Percentiles rank a stretch among this genome's conserved stretches.
phyloP scores from a whole-genome alignment of 2,797 vertebrate species.

The Oreochromis grahami region DNA sequence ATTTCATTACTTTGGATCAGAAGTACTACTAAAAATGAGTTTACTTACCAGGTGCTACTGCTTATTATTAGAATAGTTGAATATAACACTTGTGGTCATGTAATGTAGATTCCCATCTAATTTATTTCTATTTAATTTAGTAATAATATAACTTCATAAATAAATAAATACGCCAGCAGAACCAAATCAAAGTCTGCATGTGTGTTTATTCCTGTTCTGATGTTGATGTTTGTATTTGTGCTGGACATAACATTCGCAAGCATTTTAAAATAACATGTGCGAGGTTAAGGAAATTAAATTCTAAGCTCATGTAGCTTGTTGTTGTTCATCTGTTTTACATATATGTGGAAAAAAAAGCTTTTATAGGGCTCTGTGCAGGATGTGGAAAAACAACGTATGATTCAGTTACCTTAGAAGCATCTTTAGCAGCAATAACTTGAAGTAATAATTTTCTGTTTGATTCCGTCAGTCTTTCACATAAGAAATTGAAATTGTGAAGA shows the following conservation, averaged over 20 bases:
- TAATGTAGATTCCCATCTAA: neutral
- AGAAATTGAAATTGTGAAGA: neutral
- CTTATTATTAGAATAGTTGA: neutral
- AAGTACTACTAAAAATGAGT: neutral
- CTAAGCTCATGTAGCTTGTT: fast-evolving
- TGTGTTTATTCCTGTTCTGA: neutral
- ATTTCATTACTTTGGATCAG: neutral
- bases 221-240: neutral
- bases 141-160: neutral
- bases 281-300: fast-evolving
- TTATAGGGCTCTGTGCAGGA: fast-evolving
- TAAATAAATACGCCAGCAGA: fast-evolving
- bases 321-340: neutral
- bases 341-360: neutral
- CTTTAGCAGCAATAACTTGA: neutral
- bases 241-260: fast-evolving
- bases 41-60: neutral
- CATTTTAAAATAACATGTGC: neutral
- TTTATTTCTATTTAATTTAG: neutral
- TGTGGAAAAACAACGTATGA: fast-evolving
- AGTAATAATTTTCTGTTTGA: neutral
- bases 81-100: neutral
- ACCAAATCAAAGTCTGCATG: neutral
- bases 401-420: neutral
- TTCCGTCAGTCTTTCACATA: neutral